Percentiles rank a stretch among this genome's conserved stretches.
Evolutionary conservation across 1,140 invertebrate species (phyloP).

Genomic region (Drosophila nigrodunni): DNA sequence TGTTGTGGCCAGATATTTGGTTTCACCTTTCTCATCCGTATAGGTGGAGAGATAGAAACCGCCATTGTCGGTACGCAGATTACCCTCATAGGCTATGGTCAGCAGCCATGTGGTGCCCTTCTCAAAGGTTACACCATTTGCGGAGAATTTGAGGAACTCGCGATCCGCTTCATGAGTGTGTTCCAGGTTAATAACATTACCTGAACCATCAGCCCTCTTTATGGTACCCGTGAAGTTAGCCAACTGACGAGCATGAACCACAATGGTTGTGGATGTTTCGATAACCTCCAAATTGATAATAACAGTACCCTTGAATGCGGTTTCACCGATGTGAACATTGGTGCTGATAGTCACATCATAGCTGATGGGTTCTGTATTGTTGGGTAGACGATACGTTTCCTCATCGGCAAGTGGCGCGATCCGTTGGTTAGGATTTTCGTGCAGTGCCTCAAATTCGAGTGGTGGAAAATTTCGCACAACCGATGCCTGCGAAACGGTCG

Average conservation of each 20-base stretch:
- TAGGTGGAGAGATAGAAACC: constrained; percentile 95
- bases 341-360: constrained; percentile 88
- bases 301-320: constrained; percentile 86
- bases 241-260: constrained; percentile 85
- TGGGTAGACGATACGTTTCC: constrained; percentile 86
- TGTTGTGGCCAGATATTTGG: constrained; percentile 89
- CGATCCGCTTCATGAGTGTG: constrained; percentile 39
- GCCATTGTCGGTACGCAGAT: constrained; percentile 86
- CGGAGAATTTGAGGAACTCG: constrained; percentile 73
- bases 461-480: constrained; percentile 53
- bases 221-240: constrained; percentile 56
- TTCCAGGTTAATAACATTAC: constrained; percentile 1
- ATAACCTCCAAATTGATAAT: constrained; percentile 85
- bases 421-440: constrained; percentile 63
- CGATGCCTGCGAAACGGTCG: constrained; percentile 49
- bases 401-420: constrained; percentile 40
- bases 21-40: constrained; percentile 82
- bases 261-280: constrained; percentile 77
- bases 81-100: constrained; percentile 85
- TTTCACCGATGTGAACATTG: constrained; percentile 85
- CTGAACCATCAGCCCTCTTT: constrained; percentile 1
- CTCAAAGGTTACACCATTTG: constrained; percentile 50
- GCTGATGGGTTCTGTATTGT: constrained; percentile 86
- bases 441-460: constrained; percentile 47
- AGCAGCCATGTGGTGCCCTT: constrained; percentile 81